A percentile compares a stretch with the other conserved stretches of the same genome.
Evolutionary conservation across 37 sponge, comb jelly and placozoan genomes (phyloP).

Genomic region (Geodia barretti): DNA sequence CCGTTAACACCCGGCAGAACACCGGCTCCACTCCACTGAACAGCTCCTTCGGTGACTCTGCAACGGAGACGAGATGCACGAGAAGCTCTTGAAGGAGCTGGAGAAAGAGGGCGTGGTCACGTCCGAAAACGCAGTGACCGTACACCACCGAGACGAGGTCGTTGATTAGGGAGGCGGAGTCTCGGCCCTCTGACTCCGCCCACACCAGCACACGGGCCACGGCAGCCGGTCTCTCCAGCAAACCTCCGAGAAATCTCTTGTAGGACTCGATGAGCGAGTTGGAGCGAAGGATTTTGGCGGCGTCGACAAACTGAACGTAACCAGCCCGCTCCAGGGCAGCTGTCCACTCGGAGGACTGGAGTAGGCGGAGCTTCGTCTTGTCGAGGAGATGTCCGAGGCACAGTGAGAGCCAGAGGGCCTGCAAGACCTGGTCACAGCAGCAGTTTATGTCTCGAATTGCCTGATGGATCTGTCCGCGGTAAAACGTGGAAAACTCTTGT

Average conservation of each 20-base stretch:
- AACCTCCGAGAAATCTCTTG: slow-evolving; percentile 18
- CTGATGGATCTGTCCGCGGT: slow-evolving; percentile 12
- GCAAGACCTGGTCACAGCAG: slow-evolving; percentile 47
- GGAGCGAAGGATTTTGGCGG: slow-evolving; percentile 20
- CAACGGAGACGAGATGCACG: slow-evolving; percentile 16
- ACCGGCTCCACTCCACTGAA: slow-evolving; percentile 51
- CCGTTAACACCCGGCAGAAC: slow-evolving; percentile 27
- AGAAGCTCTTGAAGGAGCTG: slow-evolving; percentile 25
- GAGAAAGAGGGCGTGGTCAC: slow-evolving; percentile 55
- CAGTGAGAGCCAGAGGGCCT: slow-evolving; percentile 49
- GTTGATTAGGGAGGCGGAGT: slow-evolving; percentile 29
- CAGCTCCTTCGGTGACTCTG: slow-evolving; percentile 32
- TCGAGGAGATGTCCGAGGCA: slow-evolving; percentile 33
- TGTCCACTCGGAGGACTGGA: slow-evolving; percentile 32
- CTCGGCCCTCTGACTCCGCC: slow-evolving; percentile 58
- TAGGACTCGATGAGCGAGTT: slow-evolving; percentile 17
- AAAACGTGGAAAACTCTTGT: slow-evolving; percentile 39
- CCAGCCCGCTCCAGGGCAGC: neutral
- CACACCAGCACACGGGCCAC: slow-evolving; percentile 28
- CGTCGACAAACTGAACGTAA: slow-evolving; percentile 29
- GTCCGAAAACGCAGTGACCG: slow-evolving; percentile 57
- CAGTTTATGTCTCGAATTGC: slow-evolving; percentile 28
- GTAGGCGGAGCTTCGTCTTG: slow-evolving; percentile 9
- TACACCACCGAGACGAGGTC: slow-evolving; percentile 62
- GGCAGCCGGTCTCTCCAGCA: slow-evolving; percentile 16